Conservation (phyloP, 2,797 vertebrate genomes). For the Dicrostonyx torquatus region DNA sequence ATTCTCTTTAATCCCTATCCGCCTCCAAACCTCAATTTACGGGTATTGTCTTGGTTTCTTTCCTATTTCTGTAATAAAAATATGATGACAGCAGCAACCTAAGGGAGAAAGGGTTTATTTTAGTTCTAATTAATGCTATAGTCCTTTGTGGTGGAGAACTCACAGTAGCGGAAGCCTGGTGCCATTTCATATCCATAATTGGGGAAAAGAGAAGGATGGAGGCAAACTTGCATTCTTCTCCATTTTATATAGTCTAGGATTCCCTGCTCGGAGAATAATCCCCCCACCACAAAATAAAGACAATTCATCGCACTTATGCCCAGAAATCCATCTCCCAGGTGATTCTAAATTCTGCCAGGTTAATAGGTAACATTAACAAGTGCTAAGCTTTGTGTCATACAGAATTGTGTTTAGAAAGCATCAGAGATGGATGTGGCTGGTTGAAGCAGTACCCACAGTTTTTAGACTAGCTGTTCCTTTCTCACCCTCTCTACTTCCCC, state of each 20-base stretch:
- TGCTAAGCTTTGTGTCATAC: neutral
- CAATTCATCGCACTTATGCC: neutral
- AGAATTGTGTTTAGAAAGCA: neutral
- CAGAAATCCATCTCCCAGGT: neutral
- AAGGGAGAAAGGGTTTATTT: neutral
- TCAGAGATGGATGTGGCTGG: neutral
- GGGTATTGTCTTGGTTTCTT: neutral
- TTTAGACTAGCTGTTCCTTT: neutral
- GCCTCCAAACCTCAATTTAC: neutral
- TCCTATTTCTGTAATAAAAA: neutral
- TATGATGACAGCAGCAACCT: neutral
- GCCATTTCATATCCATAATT: neutral
- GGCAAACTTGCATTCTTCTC: neutral
- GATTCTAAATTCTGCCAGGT: neutral
- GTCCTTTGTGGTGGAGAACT: neutral
- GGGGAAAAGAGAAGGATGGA: neutral
- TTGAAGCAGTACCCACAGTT: neutral
- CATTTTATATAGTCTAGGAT: neutral
- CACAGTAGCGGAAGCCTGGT: neutral
- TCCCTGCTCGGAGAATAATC: no score
- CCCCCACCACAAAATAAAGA: neutral
- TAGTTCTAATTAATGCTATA: neutral
- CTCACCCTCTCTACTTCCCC: neutral
- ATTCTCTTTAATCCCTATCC: neutral
- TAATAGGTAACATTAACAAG: neutral